Evolutionary conservation across 2,888 invertebrate genomes (phyloP), one percentile per base, ranked within the genome.

Genomic region (Noctua fimbriata): DNA sequence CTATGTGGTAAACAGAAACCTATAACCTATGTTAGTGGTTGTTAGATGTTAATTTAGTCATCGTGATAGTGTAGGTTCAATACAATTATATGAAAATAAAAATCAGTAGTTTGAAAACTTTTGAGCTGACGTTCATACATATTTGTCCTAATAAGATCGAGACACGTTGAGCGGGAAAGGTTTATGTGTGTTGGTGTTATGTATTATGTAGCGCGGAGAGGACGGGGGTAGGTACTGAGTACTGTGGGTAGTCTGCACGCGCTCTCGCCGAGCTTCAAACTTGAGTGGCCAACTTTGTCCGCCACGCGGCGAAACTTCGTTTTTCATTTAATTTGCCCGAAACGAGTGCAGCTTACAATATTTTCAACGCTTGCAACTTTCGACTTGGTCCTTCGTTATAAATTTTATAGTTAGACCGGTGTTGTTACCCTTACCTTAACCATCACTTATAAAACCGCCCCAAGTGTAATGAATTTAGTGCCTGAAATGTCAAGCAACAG

Each of bases 241-340:
- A 44, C 44, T n/a, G 52, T 21, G 85, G 76, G 84, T 89, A 88
- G 91, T 88, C 91, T 91, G 91, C 89, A 89, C 89, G 87, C 90
- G 89, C 86, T 91, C 92, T 90, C 88, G 79, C 85, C 91, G 90
- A 90, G 92, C 92, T 93, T 92, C 91, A 93, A 96, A 96, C 96
- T 96, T 95, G 95, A 95, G 95, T 94, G 93, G 93, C 91, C 93
- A 96, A 96, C 95, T 96, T 96, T 92, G 94, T 92, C 95, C 93
- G 93, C 93, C 93, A 93, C 93, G 93, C 93, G 92, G 93, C 89
- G 91, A 93, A 96, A 96, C 95, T 96, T 96, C 94, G 94, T 95
- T 96, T 96, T 96, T 95, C 96, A 96, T 96, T 96, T 96, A 96
- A 96, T 96, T 96, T 95, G 94, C 92, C 94, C 94, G 94, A 95